Evolutionary conservation across 2,113 vertebrate genomes (phyloP).

Genomic region (Tamias sibiricus): DNA sequence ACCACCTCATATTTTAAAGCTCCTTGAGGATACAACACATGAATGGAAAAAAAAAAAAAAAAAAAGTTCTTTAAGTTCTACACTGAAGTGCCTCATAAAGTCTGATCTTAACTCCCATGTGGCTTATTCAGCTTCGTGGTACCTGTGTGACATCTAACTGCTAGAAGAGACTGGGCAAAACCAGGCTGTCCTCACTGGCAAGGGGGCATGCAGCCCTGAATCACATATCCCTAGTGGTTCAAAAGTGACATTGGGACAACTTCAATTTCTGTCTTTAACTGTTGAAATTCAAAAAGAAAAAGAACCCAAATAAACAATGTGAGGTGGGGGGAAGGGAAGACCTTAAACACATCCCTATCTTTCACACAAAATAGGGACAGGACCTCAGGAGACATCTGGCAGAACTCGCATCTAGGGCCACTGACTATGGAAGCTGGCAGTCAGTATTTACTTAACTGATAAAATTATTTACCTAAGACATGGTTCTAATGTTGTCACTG

Average conservation of each 20-base stretch:
- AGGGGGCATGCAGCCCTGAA: neutral
- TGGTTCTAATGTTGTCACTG: neutral
- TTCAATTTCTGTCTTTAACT: neutral
- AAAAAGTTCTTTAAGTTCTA: neutral
- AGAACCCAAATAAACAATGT: neutral
- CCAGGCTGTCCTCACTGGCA: neutral
- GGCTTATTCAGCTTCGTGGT: neutral
- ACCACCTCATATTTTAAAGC: neutral
- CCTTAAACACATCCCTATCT: neutral
- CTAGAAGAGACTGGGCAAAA: neutral
- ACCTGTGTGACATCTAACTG: neutral
- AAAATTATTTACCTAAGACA: neutral
- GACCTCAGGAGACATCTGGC: rapidly evolving
- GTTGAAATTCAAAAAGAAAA: neutral
- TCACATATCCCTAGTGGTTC: neutral
- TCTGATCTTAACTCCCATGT: neutral
- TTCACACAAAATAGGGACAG: neutral
- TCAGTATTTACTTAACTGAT: neutral
- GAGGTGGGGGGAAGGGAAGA: neutral
- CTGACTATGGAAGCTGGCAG: no score
- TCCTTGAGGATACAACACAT: neutral
- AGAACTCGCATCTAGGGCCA: neutral
- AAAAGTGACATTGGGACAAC: neutral
- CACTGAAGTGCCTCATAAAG: neutral
- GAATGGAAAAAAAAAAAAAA: neutral